These are phyloP conservation scores for Laothoe populi DNA, from an alignment of 2,888 invertebrate genomes.

Conservation along the genomic window DNA sequence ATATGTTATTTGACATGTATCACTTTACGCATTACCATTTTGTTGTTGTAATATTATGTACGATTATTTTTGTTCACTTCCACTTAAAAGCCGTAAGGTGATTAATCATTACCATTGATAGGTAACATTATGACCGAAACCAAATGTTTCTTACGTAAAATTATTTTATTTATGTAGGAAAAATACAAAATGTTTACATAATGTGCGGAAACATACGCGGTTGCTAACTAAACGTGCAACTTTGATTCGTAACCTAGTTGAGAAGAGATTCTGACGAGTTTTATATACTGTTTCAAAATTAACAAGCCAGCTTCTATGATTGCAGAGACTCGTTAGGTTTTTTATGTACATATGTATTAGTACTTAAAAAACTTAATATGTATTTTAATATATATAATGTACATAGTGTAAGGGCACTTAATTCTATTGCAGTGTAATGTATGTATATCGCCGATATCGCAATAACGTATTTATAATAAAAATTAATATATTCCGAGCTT, in stretches of 20 bases:
- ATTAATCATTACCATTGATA: conserved; percentile 38
- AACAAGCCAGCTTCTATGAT: not conserved
- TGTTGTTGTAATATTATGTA: conserved; percentile 39
- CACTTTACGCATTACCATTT: conserved; percentile 33
- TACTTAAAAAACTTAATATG: not conserved
- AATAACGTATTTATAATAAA: too few species aligned
- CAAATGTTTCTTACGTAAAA: conserved; percentile 39
- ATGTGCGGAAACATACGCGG: not conserved
- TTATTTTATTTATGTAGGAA: conserved; percentile 31
- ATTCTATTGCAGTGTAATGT: too few species aligned
- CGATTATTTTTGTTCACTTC: conserved; percentile 37
- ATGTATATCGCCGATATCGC: too few species aligned
- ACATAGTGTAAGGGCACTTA: too few species aligned
- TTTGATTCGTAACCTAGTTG: not conserved
- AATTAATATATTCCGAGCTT: too few species aligned
- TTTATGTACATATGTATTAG: not conserved
- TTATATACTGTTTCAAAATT: not conserved
- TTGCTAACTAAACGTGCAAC: not conserved
- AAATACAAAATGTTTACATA: not conserved
- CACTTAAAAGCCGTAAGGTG: conserved; percentile 36
- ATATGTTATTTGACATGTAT: conserved; percentile 42
- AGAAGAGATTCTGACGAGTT: not conserved
- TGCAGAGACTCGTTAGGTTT: not conserved
- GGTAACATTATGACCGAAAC: conserved; percentile 31
- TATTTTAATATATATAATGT: too few species aligned